phyloP scores from a whole-genome alignment of 2,888 invertebrate genomes.

The Branchellion lobata region DNA sequence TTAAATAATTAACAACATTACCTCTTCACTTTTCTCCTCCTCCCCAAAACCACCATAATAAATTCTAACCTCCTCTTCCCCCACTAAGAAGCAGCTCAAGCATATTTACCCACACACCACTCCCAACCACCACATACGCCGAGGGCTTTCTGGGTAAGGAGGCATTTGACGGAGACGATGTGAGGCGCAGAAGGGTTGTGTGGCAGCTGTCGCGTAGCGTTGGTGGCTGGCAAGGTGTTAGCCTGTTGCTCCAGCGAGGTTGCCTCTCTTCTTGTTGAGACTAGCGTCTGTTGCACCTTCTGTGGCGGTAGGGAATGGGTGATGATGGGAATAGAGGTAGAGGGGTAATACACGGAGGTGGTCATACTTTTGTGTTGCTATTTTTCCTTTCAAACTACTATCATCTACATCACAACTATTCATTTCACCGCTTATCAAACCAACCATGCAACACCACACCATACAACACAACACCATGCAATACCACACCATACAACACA shows the following conservation, averaged over 20 bases:
- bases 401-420: too few relatives aligned
- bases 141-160: not conserved
- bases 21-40: not conserved
- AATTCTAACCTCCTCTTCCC: too few relatives aligned
- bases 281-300: not conserved
- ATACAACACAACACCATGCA: too few relatives aligned
- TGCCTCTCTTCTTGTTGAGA: not conserved
- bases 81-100: too few relatives aligned
- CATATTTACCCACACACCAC: not conserved
- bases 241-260: not conserved
- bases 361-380: too few relatives aligned
- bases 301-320: not conserved
- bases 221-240: not conserved
- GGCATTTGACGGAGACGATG: constrained; percentile 7
- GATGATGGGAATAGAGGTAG: too few relatives aligned
- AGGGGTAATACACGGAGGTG: too few relatives aligned
- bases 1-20: not conserved
- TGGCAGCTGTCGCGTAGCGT: not conserved
- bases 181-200: constrained; percentile 4
- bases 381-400: too few relatives aligned
- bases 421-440: too few relatives aligned
- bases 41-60: not conserved
- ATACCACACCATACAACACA: too few relatives aligned
- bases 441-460: too few relatives aligned
- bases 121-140: not conserved